phyloP scores from a whole-genome alignment of 2,888 invertebrate genomes.

The Eurytoma adleriae region DNA sequence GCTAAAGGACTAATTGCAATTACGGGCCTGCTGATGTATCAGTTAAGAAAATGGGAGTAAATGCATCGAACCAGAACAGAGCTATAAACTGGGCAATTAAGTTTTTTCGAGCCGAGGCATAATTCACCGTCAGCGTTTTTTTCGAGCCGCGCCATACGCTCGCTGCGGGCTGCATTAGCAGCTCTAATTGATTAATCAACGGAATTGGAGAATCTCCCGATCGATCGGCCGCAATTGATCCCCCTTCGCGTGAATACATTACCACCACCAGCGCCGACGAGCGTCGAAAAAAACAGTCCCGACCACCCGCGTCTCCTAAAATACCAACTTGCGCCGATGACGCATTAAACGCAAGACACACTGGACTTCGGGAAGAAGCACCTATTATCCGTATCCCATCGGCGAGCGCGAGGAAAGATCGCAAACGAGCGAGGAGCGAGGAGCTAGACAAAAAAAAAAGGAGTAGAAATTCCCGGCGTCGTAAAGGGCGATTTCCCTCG shows the following conservation, averaged over 20 bases:
- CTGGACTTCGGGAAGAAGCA: not conserved
- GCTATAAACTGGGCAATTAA: slow-evolving; percentile 32
- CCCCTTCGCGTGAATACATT: slow-evolving; percentile 27
- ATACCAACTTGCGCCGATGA: not conserved
- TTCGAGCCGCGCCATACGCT: slow-evolving; percentile 19
- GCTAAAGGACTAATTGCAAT: no score
- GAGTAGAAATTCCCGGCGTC: slow-evolving; percentile 36
- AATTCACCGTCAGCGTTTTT: not conserved
- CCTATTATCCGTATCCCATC: slow-evolving; percentile 17
- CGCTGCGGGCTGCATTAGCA: slow-evolving; percentile 66
- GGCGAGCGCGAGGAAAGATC: slow-evolving; percentile 30
- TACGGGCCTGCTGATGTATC: no score
- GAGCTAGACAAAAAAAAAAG: slow-evolving; percentile 22
- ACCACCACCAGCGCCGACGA: not conserved
- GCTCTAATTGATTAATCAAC: slow-evolving; percentile 73
- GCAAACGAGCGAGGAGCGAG: not conserved
- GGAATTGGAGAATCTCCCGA: slow-evolving; percentile 70
- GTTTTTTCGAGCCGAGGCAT: slow-evolving; percentile 13
- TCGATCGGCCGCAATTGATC: slow-evolving; percentile 32
- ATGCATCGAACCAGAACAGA: slow-evolving; percentile 16
- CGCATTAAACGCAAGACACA: not conserved
- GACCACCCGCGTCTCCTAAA: not conserved
- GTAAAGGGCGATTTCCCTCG: slow-evolving; percentile 54
- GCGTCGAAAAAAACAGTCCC: not conserved
- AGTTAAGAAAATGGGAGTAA: not conserved